Evolutionary conservation across 2,797 vertebrate species (phyloP), one percentile per base, ranked within the genome.

Genomic region (Ambastaia sidthimunki): DNA sequence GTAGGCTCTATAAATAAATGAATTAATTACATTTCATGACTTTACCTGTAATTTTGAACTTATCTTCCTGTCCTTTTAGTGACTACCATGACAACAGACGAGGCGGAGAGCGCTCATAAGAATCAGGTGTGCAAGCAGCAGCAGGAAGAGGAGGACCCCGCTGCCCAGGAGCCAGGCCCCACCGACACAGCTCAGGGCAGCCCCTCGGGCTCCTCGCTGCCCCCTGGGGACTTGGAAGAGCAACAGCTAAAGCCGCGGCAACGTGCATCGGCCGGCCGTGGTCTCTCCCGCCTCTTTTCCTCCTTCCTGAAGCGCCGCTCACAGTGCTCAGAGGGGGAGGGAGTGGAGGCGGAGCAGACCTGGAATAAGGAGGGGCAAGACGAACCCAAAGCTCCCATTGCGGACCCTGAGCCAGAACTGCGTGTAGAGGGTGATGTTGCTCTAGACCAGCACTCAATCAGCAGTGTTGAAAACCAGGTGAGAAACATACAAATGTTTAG

Each of bases 391-490:
- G 97, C 98, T 9, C 98, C 97, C 0, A 99, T 99, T 37, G 98
- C 97, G 55, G 97, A 96, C 91, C 97, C 96, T 0, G 98, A 99
- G 82, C 97, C 97, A 1, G 98, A 98, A 84, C 94, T 99, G 79
- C 96, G 94, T 85, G 85, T 89, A 1, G 94, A 94, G 82, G 97
- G 95, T 0, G 97, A 99, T 84, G 93, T 94, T 0, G 96, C 95
- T 0, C 89, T 95, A 65, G 98, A 99, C 86, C 95, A 96, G 86
- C 96, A 97, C 88, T 98, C 97, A 9, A 83, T 98, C 73, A 99
- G 96, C 93, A 98, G 97, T 44, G 92, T 93, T 0, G 98, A 98
- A 86, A 97, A 94, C 69, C 95, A 97, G 97, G 98, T 99, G 88
- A 92, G 83, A 59, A 19, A 18, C 48, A 69, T 11, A 31, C n/a